Percentiles rank a stretch among this genome's conserved stretches.
Evolutionary conservation across 1,140 invertebrate species (phyloP).

Genomic region (Nilaparvata lugens): DNA sequence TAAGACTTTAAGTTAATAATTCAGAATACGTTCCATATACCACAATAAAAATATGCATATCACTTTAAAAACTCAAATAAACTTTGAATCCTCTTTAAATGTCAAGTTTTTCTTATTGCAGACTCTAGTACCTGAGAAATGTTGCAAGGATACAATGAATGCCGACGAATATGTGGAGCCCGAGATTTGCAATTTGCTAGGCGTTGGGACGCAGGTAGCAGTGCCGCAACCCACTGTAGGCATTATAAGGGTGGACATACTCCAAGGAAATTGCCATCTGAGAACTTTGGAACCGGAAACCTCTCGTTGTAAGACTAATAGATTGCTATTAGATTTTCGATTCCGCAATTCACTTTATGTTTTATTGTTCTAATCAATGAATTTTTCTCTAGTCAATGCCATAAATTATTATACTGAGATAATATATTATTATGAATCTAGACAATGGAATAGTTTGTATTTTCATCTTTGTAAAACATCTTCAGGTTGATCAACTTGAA

Average conservation of each 20-base stretch:
- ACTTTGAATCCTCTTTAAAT: too few relatives aligned
- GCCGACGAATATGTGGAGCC: conserved; percentile 20
- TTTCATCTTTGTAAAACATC: too few relatives aligned
- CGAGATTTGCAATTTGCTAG: conserved; percentile 16
- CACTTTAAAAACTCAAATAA: too few relatives aligned
- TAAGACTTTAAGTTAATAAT: too few relatives aligned
- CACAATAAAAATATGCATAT: too few relatives aligned
- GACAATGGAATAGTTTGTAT: too few relatives aligned
- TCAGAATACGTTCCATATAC: too few relatives aligned
- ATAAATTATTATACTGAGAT: too few relatives aligned
- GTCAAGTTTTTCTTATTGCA: conserved; percentile 1
- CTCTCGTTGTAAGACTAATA: conserved; percentile 17
- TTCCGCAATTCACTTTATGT: neutral
- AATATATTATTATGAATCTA: too few relatives aligned
- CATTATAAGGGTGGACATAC: conserved; percentile 19
- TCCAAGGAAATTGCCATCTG: conserved; percentile 3
- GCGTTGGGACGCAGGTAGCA: conserved; percentile 19
- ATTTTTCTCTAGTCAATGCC: too few relatives aligned
- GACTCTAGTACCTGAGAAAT: conserved; percentile 17
- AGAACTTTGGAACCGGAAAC: conserved; percentile 12
- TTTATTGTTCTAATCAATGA: too few relatives aligned
- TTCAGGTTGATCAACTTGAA: too few relatives aligned
- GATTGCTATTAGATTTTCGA: neutral
- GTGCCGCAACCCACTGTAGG: conserved; percentile 17
- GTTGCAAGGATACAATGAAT: conserved; percentile 12